These are phyloP conservation scores for Ceratoteleas bidentatus DNA, from an alignment of 1,140 invertebrate species.

Conservation along the genomic window DNA sequence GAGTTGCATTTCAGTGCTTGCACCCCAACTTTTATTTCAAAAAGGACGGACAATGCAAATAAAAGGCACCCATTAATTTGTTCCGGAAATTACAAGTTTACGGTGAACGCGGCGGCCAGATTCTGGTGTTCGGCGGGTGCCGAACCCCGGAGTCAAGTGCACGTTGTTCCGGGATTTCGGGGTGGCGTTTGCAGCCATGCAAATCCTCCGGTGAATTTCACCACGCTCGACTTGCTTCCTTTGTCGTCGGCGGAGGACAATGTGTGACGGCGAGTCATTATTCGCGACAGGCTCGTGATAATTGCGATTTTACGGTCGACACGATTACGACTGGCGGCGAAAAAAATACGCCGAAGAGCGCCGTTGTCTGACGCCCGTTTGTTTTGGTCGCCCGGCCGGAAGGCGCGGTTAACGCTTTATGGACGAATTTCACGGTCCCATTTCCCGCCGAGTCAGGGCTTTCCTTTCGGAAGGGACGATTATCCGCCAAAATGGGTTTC, in stretches of 20 bases:
- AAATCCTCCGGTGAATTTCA: neutral
- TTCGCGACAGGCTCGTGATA: conserved; percentile 33
- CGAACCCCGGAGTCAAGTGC: conserved; percentile 22
- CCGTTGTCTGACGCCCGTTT: conserved; percentile 12
- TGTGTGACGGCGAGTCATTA: conserved; percentile 30
- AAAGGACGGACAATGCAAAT: conserved; percentile 15
- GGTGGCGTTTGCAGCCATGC: neutral
- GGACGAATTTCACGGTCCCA: conserved; percentile 28
- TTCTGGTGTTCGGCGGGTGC: neutral
- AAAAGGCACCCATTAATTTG: conserved; percentile 16
- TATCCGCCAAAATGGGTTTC: conserved; percentile 18
- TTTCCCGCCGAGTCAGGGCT: conserved; percentile 17
- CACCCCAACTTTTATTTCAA: neutral
- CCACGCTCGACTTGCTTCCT: conserved; percentile 15
- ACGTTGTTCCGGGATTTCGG: conserved; percentile 13
- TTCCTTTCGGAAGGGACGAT: conserved; percentile 33
- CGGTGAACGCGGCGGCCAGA: neutral
- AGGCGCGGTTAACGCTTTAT: conserved; percentile 42
- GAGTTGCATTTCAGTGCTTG: neutral
- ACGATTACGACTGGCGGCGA: conserved; percentile 25
- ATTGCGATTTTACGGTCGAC: conserved; percentile 45
- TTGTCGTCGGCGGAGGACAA: conserved; percentile 26
- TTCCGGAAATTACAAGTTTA: conserved; percentile 29
- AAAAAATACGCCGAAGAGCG: neutral
- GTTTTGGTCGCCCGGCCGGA: conserved; percentile 33